Percentiles rank a stretch among this genome's conserved stretches.
These are phyloP conservation scores for Rattus norvegicus DNA, from an alignment of 2,113 vertebrate genomes.

Conservation along the genomic window DNA sequence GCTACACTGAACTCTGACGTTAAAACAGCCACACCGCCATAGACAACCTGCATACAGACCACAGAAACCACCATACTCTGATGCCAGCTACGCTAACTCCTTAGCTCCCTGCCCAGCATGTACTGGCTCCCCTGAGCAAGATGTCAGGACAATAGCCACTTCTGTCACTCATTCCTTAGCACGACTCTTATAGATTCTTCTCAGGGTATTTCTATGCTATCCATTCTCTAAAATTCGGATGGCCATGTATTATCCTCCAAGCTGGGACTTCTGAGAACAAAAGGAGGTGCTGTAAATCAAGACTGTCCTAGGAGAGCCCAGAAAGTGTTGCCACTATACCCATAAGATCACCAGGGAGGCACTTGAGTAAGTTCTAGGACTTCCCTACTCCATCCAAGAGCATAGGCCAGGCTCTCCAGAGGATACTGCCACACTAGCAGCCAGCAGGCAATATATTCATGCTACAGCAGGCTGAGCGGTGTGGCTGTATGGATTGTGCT, in stretches of 20 bases:
- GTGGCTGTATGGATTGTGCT: background rate
- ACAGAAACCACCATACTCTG: background rate
- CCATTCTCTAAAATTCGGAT: background rate
- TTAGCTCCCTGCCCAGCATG: background rate
- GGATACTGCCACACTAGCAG: too few relatives aligned
- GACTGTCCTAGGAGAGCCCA: background rate
- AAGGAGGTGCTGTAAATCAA: background rate
- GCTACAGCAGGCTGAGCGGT: background rate
- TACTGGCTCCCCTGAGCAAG: background rate
- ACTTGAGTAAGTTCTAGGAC: background rate
- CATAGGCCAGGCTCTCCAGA: background rate
- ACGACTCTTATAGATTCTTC: background rate
- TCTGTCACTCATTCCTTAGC: background rate
- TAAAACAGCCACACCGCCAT: background rate
- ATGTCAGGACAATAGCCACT: background rate
- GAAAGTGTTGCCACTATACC: background rate
- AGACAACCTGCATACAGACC: background rate
- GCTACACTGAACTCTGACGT: background rate
- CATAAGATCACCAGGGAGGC: background rate
- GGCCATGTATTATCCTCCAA: background rate
- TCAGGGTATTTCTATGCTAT: background rate
- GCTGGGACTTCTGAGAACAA: background rate
- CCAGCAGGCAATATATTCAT: background rate
- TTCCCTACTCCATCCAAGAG: background rate
- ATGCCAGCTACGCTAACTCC: rapidly evolving